phyloP scores from a whole-genome alignment of 2,113 vertebrate species.

The Ptychochromis oligacanthus region DNA sequence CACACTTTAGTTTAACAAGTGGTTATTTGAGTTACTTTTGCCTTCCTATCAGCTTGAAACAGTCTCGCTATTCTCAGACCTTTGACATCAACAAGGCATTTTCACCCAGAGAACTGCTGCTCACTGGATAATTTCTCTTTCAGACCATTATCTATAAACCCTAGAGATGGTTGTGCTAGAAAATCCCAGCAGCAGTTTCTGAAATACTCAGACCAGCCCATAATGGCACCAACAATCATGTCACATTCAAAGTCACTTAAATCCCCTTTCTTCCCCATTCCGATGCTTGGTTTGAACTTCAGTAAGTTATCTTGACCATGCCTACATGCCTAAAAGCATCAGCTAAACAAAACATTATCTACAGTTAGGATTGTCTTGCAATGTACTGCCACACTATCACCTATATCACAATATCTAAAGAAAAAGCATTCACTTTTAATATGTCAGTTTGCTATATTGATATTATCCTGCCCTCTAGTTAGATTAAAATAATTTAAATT shows the following conservation, averaged over 20 bases:
- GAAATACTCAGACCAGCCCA: too few relatives aligned
- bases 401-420: not conserved
- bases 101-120: too few relatives aligned
- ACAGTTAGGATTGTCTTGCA: not conserved
- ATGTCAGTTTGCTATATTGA: not conserved
- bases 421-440: not conserved
- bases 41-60: not conserved
- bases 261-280: too few relatives aligned
- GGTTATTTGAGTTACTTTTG: not conserved
- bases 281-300: not conserved
- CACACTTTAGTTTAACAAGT: not conserved
- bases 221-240: too few relatives aligned
- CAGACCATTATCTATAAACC: not conserved
- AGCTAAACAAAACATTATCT: not conserved
- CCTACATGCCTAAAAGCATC: not conserved
- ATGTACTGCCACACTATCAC: not conserved
- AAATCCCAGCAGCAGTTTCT: not conserved
- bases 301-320: not conserved
- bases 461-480: too few relatives aligned
- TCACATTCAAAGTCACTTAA: too few relatives aligned
- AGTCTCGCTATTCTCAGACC: too few relatives aligned
- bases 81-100: too few relatives aligned
- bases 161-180: not conserved
- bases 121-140: not conserved
- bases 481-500: not conserved